A percentile compares a stretch with the other conserved stretches of the same genome.
These are phyloP conservation scores for Ellobius talpinus DNA, from an alignment of 2,113 vertebrate species.

Conservation along the genomic window DNA sequence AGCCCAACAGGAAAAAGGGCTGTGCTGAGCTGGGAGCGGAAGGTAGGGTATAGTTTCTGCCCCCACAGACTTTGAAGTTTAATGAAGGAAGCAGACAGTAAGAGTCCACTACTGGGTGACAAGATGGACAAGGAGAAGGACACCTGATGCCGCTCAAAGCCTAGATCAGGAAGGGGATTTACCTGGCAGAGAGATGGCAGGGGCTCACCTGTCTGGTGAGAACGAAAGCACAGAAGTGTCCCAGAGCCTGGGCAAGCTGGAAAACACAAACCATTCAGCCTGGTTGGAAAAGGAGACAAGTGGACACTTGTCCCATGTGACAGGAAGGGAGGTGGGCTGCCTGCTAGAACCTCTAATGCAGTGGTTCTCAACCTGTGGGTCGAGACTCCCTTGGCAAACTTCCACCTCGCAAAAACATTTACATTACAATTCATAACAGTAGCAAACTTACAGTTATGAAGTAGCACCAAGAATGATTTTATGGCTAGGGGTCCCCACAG, in stretches of 20 bases:
- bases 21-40: not conserved
- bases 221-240: not conserved
- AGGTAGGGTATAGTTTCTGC: not conserved
- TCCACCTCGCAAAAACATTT: not conserved
- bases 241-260: not conserved
- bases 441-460: not conserved
- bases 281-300: rapidly evolving
- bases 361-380: not conserved
- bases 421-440: not conserved
- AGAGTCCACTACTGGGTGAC: not conserved
- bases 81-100: not conserved
- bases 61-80: not conserved
- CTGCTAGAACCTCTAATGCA: not conserved
- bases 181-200: not conserved
- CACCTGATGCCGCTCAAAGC: not conserved
- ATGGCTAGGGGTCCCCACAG: not conserved
- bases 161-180: not conserved
- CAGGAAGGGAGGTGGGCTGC: not conserved
- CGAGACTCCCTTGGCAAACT: not conserved
- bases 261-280: not conserved
- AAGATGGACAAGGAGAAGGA: not conserved
- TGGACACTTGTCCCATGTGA: too few species aligned
- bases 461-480: not conserved
- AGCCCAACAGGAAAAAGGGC: not conserved
- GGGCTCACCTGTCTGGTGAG: not conserved